A percentile compares a stretch with the other conserved stretches of the same genome.
phyloP scores from a whole-genome alignment of 1,140 invertebrate species.

The Leptonema lineaticorne region DNA sequence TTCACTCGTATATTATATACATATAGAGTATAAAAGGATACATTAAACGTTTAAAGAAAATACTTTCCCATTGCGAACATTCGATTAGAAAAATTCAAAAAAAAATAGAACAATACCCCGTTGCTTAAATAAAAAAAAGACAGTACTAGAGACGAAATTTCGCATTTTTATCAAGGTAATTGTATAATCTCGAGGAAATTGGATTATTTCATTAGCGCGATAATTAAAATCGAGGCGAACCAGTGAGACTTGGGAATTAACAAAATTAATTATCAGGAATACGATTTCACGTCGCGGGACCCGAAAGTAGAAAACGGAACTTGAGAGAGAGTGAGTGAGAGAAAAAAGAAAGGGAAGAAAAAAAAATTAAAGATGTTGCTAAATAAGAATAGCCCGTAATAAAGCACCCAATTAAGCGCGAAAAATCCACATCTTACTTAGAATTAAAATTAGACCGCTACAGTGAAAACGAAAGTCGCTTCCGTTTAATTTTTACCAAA shows the following conservation, averaged over 20 bases:
- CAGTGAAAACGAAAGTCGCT: too few relatives aligned
- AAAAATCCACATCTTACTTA: neutral
- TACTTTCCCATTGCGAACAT: too few relatives aligned
- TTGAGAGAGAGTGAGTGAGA: neutral
- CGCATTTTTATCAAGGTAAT: neutral
- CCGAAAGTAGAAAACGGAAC: neutral
- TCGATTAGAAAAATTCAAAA: too few relatives aligned
- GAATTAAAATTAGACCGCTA: too few relatives aligned
- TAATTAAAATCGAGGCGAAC: conserved; percentile 19
- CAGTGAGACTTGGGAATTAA: conserved; percentile 12
- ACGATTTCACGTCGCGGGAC: neutral
- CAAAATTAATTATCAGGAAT: conserved; percentile 20
- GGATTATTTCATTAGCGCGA: conserved; percentile 22
- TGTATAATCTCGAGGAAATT: conserved; percentile 10
- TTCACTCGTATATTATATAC: too few relatives aligned
- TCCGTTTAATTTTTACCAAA: too few relatives aligned
- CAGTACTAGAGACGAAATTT: too few relatives aligned
- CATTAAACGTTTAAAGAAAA: too few relatives aligned
- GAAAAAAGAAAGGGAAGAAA: too few relatives aligned
- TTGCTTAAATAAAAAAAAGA: too few relatives aligned
- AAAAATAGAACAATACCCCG: too few relatives aligned
- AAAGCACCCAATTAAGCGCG: neutral
- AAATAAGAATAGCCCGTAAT: neutral
- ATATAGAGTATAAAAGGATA: too few relatives aligned
- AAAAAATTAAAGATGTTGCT: neutral